These are phyloP conservation scores for Simalia tracyae DNA, from an alignment of 2,797 vertebrate genomes.

Conservation along the genomic window DNA sequence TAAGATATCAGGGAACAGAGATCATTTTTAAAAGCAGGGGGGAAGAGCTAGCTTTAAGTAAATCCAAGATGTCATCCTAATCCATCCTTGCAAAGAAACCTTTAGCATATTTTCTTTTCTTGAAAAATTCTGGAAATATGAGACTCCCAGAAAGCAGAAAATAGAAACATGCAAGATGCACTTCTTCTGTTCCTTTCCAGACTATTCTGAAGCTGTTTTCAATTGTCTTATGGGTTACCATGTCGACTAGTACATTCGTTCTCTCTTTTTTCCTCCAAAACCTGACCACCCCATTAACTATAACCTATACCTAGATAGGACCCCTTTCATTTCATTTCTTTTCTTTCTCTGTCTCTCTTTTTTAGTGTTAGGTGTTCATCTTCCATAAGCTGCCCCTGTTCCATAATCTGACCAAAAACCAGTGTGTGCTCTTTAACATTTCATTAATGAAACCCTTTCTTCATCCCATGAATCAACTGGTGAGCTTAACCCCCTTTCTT, in stretches of 20 bases:
- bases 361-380: not conserved
- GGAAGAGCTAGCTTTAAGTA: not conserved
- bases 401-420: not conserved
- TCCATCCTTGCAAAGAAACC: not conserved
- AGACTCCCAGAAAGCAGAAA: not conserved
- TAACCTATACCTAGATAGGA: not conserved
- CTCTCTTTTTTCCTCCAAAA: not conserved
- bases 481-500: not conserved
- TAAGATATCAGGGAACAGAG: constrained; percentile 5
- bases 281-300: not conserved
- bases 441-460: not conserved
- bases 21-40: constrained; percentile 6
- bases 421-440: not conserved
- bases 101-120: constrained; percentile 23
- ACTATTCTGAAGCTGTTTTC: not conserved
- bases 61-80: constrained; percentile 5
- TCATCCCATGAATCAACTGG: not conserved
- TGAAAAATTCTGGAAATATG: not conserved
- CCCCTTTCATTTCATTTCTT: not conserved
- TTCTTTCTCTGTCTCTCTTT: not conserved
- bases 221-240: not conserved
- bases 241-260: not conserved
- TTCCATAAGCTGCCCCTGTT: not conserved
- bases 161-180: not conserved
- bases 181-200: not conserved